Evolutionary conservation across 2,113 vertebrate genomes (phyloP).

Genomic region (Brevimyrus niger): DNA sequence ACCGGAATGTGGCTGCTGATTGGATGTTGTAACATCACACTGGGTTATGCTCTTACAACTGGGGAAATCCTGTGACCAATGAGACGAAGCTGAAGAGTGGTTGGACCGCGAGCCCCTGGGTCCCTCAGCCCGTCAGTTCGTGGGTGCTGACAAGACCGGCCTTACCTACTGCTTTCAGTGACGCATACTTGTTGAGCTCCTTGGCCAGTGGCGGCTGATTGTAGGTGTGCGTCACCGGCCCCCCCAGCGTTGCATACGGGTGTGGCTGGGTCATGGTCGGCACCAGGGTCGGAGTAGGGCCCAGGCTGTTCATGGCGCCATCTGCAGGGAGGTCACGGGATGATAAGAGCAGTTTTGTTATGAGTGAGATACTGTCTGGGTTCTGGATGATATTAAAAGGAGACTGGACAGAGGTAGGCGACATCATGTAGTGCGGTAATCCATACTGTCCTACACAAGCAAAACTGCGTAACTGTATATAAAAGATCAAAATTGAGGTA

Average conservation of each 20-base stretch:
- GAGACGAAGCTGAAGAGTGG: background rate
- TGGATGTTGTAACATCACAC: background rate
- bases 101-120: background rate
- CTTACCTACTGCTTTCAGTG: conserved; percentile 89
- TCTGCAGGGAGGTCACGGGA: conserved; percentile 55
- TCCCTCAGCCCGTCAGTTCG: background rate
- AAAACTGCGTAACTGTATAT: background rate
- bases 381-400: background rate
- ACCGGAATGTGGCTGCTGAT: background rate
- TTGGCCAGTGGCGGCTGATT: conserved; percentile 76
- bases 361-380: background rate
- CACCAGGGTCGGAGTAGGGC: conserved; percentile 72
- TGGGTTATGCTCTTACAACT: background rate
- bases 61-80: background rate
- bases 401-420: background rate
- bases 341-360: background rate
- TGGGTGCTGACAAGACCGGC: background rate
- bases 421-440: background rate
- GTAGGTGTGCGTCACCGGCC: conserved; percentile 77
- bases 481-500: background rate
- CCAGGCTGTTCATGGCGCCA: conserved; percentile 72
- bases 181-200: conserved; percentile 86
- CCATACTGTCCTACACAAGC: background rate
- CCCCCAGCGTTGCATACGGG: conserved; percentile 74
- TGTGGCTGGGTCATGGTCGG: conserved; percentile 74